Conservation (phyloP, 2,113 vertebrate species). For the Pseudois nayaur region DNA sequence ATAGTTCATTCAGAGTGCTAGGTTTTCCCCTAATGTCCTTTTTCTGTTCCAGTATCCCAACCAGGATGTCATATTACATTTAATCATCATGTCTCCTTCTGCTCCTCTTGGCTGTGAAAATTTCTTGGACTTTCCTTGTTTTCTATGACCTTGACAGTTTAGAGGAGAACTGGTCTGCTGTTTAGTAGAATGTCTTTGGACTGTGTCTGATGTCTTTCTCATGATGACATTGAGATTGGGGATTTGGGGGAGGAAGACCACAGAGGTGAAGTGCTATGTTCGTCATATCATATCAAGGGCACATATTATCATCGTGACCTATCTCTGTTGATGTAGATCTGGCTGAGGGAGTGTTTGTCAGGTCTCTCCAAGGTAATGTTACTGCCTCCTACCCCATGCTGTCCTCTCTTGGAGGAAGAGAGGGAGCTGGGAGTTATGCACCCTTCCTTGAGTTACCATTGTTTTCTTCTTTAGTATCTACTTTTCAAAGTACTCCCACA, state of each 20-base stretch:
- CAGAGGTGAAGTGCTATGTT: neutral
- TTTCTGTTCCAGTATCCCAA: neutral
- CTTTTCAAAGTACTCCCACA: neutral
- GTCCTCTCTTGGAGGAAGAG: neutral
- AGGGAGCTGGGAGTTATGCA: neutral
- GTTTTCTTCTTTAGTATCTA: neutral
- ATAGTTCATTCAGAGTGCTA: neutral
- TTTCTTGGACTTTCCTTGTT: neutral
- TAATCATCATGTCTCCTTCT: neutral
- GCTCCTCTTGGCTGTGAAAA: neutral
- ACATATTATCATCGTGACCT: fast-evolving
- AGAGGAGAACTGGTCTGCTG: neutral
- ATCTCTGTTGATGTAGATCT: no score
- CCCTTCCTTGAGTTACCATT: neutral
- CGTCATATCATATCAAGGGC: no score
- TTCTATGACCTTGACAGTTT: neutral
- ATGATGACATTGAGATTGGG: neutral
- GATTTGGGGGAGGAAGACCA: neutral
- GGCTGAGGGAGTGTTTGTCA: neutral
- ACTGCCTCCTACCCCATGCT: neutral
- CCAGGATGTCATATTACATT: neutral
- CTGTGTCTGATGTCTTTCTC: neutral
- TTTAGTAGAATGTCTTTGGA: neutral
- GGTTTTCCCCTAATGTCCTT: neutral
- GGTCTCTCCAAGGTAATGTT: neutral